Conservation (phyloP, 2,888 invertebrate genomes). For the Sinohyriopsis cumingii region DNA sequence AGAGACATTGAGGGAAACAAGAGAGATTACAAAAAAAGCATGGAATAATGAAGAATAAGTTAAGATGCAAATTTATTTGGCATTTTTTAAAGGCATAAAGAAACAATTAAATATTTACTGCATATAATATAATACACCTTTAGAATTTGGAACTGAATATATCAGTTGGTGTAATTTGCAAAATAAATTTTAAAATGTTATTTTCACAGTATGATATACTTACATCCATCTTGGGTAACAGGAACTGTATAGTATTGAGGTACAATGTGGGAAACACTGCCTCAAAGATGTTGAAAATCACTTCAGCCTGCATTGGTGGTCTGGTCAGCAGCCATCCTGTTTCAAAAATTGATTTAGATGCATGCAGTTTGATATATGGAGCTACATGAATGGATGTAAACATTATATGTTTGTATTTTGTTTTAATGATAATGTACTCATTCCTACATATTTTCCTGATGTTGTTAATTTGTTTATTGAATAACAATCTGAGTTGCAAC, state of each 20-base stretch:
- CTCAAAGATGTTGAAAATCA: slow-evolving; percentile 82
- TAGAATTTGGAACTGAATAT: background rate
- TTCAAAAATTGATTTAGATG: background rate
- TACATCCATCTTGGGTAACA: slow-evolving; percentile 82
- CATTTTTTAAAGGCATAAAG: no score
- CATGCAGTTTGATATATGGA: background rate
- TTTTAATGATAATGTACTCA: no score
- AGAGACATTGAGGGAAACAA: no score
- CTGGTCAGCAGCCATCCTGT: slow-evolving; percentile 72
- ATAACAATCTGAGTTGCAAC: no score
- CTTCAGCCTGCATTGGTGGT: slow-evolving; percentile 75
- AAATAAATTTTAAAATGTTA: background rate
- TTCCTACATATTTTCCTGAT: no score
- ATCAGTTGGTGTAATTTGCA: background rate
- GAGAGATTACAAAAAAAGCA: no score
- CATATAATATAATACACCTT: no score
- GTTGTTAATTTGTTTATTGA: no score
- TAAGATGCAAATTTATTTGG: no score
- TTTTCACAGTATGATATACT: slow-evolving; percentile 18
- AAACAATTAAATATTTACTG: slow-evolving; percentile 2
- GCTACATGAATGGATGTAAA: background rate
- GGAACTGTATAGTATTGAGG: slow-evolving; percentile 88
- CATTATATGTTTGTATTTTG: no score
- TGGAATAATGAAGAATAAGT: no score
- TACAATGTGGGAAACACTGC: slow-evolving; percentile 83